Percentiles rank a stretch among this genome's conserved stretches.
phyloP scores from a whole-genome alignment of 37 sponge, comb jelly and placozoan genomes.

The Diacarnus erythraeanus region DNA sequence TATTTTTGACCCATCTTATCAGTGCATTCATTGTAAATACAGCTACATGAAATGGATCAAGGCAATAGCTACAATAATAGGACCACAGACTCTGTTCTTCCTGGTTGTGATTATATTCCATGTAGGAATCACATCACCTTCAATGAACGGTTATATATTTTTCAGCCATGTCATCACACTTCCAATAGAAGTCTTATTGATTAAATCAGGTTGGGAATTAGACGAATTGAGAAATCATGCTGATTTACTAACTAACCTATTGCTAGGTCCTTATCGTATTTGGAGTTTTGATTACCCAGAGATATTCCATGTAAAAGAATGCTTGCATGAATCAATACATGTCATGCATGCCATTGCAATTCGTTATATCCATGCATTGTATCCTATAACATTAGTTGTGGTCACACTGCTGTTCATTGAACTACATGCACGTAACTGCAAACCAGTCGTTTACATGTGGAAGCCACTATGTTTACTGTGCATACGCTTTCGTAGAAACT shows the following conservation, averaged over 20 bases:
- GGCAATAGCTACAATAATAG: not conserved
- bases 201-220: slow-evolving; percentile 2
- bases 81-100: slow-evolving; percentile 23
- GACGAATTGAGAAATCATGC: not conserved
- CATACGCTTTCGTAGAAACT: slow-evolving; percentile 28
- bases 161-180: slow-evolving; percentile 38
- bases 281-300: slow-evolving; percentile 45
- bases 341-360: slow-evolving; percentile 26
- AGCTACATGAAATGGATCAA: not conserved
- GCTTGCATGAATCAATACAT: slow-evolving; percentile 9
- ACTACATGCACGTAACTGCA: slow-evolving; percentile 40
- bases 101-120: slow-evolving; percentile 16
- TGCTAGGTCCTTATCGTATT: slow-evolving; percentile 13
- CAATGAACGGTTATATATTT: slow-evolving; percentile 33
- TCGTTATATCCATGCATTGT: slow-evolving; percentile 31
- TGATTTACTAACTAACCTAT: not conserved
- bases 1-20: slow-evolving; percentile 7
- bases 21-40: not conserved
- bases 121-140: slow-evolving; percentile 22
- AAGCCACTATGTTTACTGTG: slow-evolving; percentile 41
- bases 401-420: slow-evolving; percentile 20
- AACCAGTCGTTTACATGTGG: slow-evolving; percentile 32
- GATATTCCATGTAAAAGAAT: not conserved
- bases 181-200: not conserved
- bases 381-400: slow-evolving; percentile 15